Evolutionary conservation across 2,888 invertebrate species (phyloP).

Genomic region (Orthonevra nobilis): DNA sequence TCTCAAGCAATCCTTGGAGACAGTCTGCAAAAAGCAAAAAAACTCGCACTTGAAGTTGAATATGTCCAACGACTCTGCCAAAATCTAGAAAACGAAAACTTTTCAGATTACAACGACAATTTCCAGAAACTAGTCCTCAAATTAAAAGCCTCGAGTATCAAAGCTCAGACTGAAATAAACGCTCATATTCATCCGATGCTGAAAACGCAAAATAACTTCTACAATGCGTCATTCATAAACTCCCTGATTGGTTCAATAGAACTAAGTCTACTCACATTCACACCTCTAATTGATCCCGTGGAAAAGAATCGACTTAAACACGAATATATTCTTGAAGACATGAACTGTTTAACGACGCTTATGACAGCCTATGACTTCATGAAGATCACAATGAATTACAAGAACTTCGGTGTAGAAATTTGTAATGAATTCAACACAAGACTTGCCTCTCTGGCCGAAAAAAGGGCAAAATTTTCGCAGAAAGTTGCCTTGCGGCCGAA

Average conservation of each 20-base stretch:
- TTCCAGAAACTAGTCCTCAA: conserved; percentile 72
- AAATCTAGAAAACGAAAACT: conserved; percentile 70
- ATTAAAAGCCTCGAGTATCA: conserved; percentile 31
- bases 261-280: conserved; percentile 82
- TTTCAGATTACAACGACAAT: conserved; percentile 72
- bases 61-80: conserved; percentile 72
- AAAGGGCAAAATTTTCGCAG: conserved; percentile 75
- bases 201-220: conserved; percentile 55
- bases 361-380: conserved; percentile 82
- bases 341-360: conserved; percentile 82
- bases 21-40: conserved; percentile 71
- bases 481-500: conserved; percentile 78
- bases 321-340: conserved; percentile 86
- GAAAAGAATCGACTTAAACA: conserved; percentile 88
- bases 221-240: conserved; percentile 73
- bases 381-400: conserved; percentile 77
- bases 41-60: conserved; percentile 75
- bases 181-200: conserved; percentile 49
- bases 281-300: conserved; percentile 90
- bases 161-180: conserved; percentile 53
- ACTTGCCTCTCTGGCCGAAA: conserved; percentile 69
- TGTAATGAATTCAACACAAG: conserved; percentile 72
- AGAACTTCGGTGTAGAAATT: conserved; percentile 76
- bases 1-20: conserved; percentile 53
- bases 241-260: conserved; percentile 81